Conservation (phyloP, 1,140 invertebrate genomes). For the Parasteatoda tepidariorum region DNA sequence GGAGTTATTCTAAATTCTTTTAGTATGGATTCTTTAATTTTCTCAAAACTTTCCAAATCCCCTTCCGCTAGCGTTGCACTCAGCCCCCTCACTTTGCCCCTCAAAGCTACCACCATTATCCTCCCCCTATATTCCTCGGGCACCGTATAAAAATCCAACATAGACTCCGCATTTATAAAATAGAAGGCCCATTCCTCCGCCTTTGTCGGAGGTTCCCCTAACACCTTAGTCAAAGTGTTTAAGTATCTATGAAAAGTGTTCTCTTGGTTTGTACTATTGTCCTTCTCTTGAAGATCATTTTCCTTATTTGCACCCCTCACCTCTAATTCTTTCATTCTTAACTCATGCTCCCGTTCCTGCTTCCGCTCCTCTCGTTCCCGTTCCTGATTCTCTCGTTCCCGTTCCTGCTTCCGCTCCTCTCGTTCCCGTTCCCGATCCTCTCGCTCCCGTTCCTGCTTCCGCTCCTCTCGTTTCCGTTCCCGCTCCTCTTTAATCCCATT, state of each 20-base stretch:
- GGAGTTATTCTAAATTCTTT: too few relatives aligned
- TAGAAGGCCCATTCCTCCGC: background rate
- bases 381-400: too few relatives aligned
- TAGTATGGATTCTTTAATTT: background rate
- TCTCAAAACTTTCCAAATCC: too few relatives aligned
- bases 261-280: background rate
- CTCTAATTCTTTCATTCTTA: background rate
- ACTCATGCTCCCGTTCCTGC: background rate
- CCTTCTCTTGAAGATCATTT: background rate
- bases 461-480: too few relatives aligned
- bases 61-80: background rate
- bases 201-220: background rate
- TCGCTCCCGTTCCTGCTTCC: background rate
- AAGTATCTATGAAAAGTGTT: background rate
- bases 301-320: background rate
- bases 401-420: too few relatives aligned
- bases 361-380: too few relatives aligned
- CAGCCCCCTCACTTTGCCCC: background rate
- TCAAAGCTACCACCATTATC: background rate
- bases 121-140: background rate
- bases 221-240: background rate
- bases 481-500: too few relatives aligned
- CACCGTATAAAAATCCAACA: background rate
- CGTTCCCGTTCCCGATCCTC: too few relatives aligned
- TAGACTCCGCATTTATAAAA: background rate